Evolutionary conservation across 2,888 invertebrate species (phyloP), one percentile per base, ranked within the genome.

Genomic region (Branchipolynoe longqiensis): DNA sequence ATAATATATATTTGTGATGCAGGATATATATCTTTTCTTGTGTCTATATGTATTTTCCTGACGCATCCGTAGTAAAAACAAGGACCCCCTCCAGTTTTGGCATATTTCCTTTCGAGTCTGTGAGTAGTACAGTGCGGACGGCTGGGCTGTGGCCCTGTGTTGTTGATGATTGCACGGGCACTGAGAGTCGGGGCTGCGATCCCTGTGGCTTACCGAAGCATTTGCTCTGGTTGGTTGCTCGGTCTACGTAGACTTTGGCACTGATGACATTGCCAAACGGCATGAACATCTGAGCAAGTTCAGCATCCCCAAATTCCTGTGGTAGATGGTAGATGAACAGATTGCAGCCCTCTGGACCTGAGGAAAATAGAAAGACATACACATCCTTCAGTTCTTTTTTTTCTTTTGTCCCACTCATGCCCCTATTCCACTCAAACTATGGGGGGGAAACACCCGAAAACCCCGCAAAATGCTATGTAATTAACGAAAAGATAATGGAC

Each of bases 241-340:
- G 96, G 95, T 99, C 99, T 94, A 99, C 99, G 95, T 99, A 99
- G 92, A 99, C 99, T 96, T 99, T 99, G 95, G 99, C 99, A 95
- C 98, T 98, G 95, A 99, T 99, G 94, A 99, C 99, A 95, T 98
- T 98, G 92, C 99, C 99, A 94, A 99, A 99, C 89, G 99, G 99
- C 94, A 99, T 96, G 95, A 99, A 99, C 99, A 99, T 99, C 95
- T 99, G 99, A 96, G 99, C 99, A 94, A 99, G 96, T 95, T 99
- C 99, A 88, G 97, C 96, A 94, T 99, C 99, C 86, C 99, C 99
- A 94, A 99, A 99, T 95, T 99, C 99, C 95, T 99, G 99, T 91
- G 99, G 99, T 95, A 99, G 96, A 95, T 99, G 99, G 95, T 99
- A 99, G 95, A 99, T 99, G 96, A 99, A 99, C 92, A 99, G 96